These are phyloP conservation scores for Lampris megalopsis DNA, from an alignment of 2,113 vertebrate species.

Conservation along the genomic window DNA sequence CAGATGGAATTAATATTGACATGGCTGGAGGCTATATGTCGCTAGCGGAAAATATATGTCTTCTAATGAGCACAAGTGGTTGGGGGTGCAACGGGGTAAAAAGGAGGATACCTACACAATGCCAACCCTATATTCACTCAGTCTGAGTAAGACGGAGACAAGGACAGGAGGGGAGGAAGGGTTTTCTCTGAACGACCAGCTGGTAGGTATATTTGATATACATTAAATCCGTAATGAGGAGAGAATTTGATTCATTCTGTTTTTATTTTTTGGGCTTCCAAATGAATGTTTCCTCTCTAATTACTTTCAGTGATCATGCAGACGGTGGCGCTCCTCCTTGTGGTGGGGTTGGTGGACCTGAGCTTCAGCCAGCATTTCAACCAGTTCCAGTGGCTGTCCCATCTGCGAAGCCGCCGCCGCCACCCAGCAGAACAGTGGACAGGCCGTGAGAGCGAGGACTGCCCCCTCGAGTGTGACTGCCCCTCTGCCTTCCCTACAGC, in stretches of 20 bases:
- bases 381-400: conserved; percentile 64
- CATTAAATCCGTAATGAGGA: not conserved
- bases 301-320: conserved; percentile 59
- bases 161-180: conserved; percentile 29
- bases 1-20: conserved; percentile 75
- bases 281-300: not conserved
- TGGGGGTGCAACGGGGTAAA: conserved; percentile 24
- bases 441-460: conserved; percentile 74
- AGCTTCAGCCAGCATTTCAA: conserved; percentile 48
- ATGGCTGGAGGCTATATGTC: conserved; percentile 65
- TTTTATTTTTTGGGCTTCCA: not conserved
- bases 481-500: conserved; percentile 87
- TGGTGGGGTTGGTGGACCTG: conserved; percentile 57
- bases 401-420: conserved; percentile 49
- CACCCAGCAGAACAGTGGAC: conserved; percentile 54
- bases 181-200: conserved; percentile 22
- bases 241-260: not conserved
- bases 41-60: conserved; percentile 53
- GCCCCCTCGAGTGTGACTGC: conserved; percentile 94
- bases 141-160: conserved; percentile 39
- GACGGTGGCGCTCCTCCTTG: conserved; percentile 50
- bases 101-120: conserved; percentile 47
- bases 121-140: conserved; percentile 43
- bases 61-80: conserved; percentile 43
- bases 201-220: conserved; percentile 46